These are phyloP conservation scores for Tethya wilhelma DNA, from an alignment of 37 sponge, comb jelly and placozoan species.

Conservation along the genomic window DNA sequence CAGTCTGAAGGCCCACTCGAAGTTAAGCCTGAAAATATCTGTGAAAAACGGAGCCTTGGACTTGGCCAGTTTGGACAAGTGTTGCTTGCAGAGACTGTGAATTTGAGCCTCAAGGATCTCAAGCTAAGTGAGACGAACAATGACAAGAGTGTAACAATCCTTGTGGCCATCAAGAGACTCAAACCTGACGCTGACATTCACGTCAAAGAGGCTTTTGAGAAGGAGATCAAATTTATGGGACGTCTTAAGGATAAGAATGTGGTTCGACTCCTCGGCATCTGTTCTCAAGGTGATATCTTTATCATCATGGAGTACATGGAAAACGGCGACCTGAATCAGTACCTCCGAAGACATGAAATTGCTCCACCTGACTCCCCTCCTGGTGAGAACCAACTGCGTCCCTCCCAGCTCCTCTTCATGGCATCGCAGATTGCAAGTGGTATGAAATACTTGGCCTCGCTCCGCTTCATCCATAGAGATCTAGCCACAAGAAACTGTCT, in stretches of 20 bases:
- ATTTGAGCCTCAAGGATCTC: conserved; percentile 68
- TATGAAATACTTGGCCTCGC: conserved; percentile 81
- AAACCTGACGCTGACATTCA: conserved; percentile 43
- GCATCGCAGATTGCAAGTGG: conserved; percentile 75
- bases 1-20: conserved; percentile 45
- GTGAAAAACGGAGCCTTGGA: conserved; percentile 37
- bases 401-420: conserved; percentile 52
- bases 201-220: conserved; percentile 73
- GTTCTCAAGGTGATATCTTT: conserved; percentile 55
- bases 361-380: conserved; percentile 7
- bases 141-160: conserved; percentile 30
- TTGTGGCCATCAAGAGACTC: conserved; percentile 82
- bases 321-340: conserved; percentile 87
- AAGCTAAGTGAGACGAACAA: conserved; percentile 31
- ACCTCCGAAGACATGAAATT: conserved; percentile 40
- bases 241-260: conserved; percentile 78
- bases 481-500: conserved; percentile 86
- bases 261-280: conserved; percentile 75
- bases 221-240: conserved; percentile 90
- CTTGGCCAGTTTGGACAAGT: conserved; percentile 84
- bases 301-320: conserved; percentile 95
- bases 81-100: conserved; percentile 66
- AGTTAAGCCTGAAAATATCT: conserved; percentile 31
- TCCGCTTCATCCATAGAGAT: conserved; percentile 79
- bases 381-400: conserved; percentile 12